Evolutionary conservation across 2,888 invertebrate species (phyloP).

Genomic region (Exocentrus adspersus): DNA sequence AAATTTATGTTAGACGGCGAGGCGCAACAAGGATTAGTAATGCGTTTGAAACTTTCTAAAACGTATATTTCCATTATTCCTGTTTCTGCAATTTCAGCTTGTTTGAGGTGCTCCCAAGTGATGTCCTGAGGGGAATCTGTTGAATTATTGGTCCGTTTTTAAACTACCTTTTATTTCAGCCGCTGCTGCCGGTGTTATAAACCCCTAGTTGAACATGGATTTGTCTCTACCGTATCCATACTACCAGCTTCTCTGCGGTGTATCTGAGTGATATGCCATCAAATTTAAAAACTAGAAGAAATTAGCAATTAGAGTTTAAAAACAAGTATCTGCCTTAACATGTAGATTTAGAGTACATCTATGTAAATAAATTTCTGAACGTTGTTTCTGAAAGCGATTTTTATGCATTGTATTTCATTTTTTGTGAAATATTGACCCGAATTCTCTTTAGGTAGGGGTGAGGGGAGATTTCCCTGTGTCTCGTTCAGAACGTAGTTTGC

Average conservation of each 20-base stretch:
- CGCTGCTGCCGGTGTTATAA: conserved; percentile 3
- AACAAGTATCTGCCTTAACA: too few species aligned
- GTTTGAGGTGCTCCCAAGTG: conserved; percentile 40
- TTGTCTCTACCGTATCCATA: conserved; percentile 7
- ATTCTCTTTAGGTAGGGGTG: conserved; percentile 10
- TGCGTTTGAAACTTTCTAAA: conserved; percentile 42
- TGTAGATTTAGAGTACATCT: too few species aligned
- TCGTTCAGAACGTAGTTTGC: conserved; percentile 16
- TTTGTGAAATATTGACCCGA: not conserved
- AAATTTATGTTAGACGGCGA: conserved; percentile 33
- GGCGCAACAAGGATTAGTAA: conserved; percentile 34
- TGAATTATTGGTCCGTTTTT: conserved; percentile 43
- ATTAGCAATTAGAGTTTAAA: too few species aligned
- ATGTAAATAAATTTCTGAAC: too few species aligned
- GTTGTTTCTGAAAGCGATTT: not conserved
- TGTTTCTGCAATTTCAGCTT: conserved; percentile 44
- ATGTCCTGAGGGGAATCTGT: conserved; percentile 41
- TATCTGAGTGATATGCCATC: not conserved
- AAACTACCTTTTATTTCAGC: conserved; percentile 24
- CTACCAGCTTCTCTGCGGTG: not conserved
- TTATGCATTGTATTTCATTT: not conserved
- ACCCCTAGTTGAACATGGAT: conserved; percentile 15
- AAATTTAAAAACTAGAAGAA: not conserved
- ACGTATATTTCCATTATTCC: conserved; percentile 47
- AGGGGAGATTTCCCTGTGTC: not conserved